Evolutionary conservation across 2,888 invertebrate species (phyloP), one percentile per base, ranked within the genome.

Genomic region (Papilio elwesi): DNA sequence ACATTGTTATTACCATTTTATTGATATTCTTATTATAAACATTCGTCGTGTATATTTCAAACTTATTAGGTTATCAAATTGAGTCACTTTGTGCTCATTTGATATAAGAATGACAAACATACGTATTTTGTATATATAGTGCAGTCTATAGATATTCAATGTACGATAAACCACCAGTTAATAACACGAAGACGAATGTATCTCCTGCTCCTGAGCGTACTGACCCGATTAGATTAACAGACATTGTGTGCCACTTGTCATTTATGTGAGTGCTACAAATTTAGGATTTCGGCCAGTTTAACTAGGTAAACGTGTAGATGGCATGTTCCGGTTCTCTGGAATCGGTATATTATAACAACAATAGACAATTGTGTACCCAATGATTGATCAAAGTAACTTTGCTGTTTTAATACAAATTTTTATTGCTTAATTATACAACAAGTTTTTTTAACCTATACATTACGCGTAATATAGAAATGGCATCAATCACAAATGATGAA

Each of bases 231-330:
- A 88, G 86, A 87, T 89, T 87, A 87, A 80, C 80, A 82, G 83
- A 87, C 87, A 89, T 90, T 88, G 88, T 89, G 85, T 85, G 81
- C 87, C 89, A 88, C 87, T 90, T 89, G 86, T 86, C 87, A 84
- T 83, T 83, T 81, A 81, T 83, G 81, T 79, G 81, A 75, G 77
- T 78, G 81, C 77, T 81, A 81, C 80, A 77, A 77, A 85, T 83
- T 82, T 84, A 83, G 80, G 16, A 65, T 82, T 78, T 81, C 51
- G 62, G 26, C 57, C 63, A 26, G 8, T 36, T 15, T 49, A 57
- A 66, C 52, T 67, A 71, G 52, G 49, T 51, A 72, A 68, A 68
- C 63, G 16, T 68, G 26, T 53, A 26, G 55, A 53, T 70, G 12
- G n/a, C 16, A 53, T 47, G 38, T 13, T 55, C 64, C 55, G 64